Percentiles rank a stretch among this genome's conserved stretches.
Conservation (phyloP, 2,888 invertebrate species). For the Sicus ferrugineus region DNA sequence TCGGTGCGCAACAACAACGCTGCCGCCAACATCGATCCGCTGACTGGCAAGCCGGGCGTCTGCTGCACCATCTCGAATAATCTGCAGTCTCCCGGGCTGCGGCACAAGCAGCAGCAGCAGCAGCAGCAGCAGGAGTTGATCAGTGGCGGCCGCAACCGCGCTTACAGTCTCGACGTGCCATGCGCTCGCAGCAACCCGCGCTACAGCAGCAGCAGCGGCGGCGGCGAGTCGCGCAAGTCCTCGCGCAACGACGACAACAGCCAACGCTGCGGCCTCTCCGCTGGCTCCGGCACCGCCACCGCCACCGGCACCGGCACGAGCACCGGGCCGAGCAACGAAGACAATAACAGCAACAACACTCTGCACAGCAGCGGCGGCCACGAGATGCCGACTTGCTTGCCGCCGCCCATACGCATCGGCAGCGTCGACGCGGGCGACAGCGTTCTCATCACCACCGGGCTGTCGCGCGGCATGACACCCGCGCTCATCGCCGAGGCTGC, state of each 20-base stretch:
- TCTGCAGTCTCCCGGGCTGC: slow-evolving; percentile 51
- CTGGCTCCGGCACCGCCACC: slow-evolving; percentile 40
- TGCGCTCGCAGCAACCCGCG: slow-evolving; percentile 54
- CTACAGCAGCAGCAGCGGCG: slow-evolving; percentile 56
- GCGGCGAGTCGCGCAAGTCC: slow-evolving; percentile 61
- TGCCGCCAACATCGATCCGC: slow-evolving; percentile 43
- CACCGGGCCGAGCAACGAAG: slow-evolving; percentile 46
- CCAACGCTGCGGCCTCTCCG: slow-evolving; percentile 39
- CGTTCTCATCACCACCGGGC: slow-evolving; percentile 46
- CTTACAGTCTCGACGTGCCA: slow-evolving; percentile 64
- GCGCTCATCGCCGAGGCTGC: slow-evolving; percentile 43
- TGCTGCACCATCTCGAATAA: slow-evolving; percentile 63
- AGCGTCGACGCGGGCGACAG: slow-evolving; percentile 53
- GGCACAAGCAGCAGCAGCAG: slow-evolving; percentile 46
- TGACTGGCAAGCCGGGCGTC: slow-evolving; percentile 43
- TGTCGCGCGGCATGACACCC: slow-evolving; percentile 47
- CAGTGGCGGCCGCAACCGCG: slow-evolving; percentile 56
- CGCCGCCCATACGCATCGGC: slow-evolving; percentile 56
- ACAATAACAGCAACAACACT: slow-evolving; percentile 62
- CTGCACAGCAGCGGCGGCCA: slow-evolving; percentile 58
- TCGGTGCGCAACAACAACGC: slow-evolving; percentile 56
- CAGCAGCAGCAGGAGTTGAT: slow-evolving; percentile 42
- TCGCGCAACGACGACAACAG: slow-evolving; percentile 55
- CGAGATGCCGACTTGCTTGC: slow-evolving; percentile 49
- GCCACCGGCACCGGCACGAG: slow-evolving; percentile 42